A percentile compares a stretch with the other conserved stretches of the same genome.
phyloP scores from a whole-genome alignment of 2,797 vertebrate genomes.

The Phataginus tetradactyla region DNA sequence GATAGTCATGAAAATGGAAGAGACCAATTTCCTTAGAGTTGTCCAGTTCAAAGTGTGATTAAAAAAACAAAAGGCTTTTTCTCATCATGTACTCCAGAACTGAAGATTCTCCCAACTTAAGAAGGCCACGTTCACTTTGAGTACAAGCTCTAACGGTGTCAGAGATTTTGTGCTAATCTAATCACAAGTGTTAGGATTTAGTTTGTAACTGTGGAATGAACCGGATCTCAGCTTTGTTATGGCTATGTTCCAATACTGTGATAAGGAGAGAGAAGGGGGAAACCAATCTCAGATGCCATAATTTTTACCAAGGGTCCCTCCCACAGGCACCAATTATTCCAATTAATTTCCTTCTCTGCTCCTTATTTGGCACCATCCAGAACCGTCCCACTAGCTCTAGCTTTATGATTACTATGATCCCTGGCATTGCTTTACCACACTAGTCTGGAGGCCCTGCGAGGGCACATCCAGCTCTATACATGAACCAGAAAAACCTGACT shows the following conservation, averaged over 20 bases:
- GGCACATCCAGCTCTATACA: not conserved
- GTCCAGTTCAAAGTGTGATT: not conserved
- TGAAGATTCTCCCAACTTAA: not conserved
- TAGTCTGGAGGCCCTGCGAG: not conserved
- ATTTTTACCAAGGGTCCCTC: not conserved
- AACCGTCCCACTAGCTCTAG: not conserved
- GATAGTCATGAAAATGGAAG: not conserved
- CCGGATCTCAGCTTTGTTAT: not conserved
- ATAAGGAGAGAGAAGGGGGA: not conserved
- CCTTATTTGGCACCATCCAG: not conserved
- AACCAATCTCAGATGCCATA: not conserved
- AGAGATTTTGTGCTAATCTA: not conserved
- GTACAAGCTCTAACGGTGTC: not conserved
- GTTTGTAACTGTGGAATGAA: not conserved
- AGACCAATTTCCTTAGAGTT: not conserved
- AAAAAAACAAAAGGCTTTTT: not conserved
- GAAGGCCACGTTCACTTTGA: not conserved
- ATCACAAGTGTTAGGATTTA: not conserved
- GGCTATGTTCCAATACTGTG: not conserved
- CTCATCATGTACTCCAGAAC: not conserved
- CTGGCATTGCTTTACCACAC: not conserved
- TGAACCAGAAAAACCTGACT: conserved; percentile 5
- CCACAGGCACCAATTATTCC: not conserved
- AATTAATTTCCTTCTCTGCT: conserved; percentile 6
- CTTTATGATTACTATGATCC: not conserved